phyloP scores from a whole-genome alignment of 2,113 vertebrate species.

The Ictalurus furcatus region DNA sequence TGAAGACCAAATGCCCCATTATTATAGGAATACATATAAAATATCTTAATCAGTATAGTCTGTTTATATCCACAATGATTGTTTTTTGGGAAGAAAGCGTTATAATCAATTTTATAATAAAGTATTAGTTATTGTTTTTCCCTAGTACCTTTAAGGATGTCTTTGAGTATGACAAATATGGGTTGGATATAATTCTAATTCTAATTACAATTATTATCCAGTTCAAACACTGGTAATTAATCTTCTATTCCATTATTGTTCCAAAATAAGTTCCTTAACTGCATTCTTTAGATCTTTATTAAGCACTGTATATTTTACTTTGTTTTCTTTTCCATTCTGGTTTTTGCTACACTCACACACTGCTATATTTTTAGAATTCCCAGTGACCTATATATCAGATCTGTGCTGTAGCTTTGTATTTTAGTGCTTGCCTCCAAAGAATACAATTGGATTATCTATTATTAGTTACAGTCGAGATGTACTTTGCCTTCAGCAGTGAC shows the following conservation, averaged over 20 bases:
- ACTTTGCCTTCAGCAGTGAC: conserved; percentile 47
- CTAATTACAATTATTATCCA: conserved; percentile 63
- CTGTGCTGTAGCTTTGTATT: conserved; percentile 65
- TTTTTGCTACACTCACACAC: conserved; percentile 39
- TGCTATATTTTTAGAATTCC: conserved; percentile 61
- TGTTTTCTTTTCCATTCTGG: conserved; percentile 54
- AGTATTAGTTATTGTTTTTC: conserved; percentile 56
- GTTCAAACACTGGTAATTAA: conserved; percentile 75
- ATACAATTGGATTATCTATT: conserved; percentile 60
- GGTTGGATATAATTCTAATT: conserved; percentile 71
- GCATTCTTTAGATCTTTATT: conserved; percentile 73
- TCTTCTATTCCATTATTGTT: conserved; percentile 70
- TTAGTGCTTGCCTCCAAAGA: conserved; percentile 48
- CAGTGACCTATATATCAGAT: conserved; percentile 77
- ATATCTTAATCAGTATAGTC: not conserved
- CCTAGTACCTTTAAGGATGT: conserved; percentile 30
- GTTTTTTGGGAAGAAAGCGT: not conserved
- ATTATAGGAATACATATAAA: not conserved
- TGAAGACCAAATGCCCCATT: not conserved
- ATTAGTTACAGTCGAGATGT: conserved; percentile 65
- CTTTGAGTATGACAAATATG: conserved; percentile 74
- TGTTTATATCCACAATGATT: not conserved
- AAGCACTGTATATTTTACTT: conserved; percentile 69
- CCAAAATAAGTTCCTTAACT: conserved; percentile 72
- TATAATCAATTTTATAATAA: conserved; percentile 20